Evolutionary conservation across 1,140 invertebrate species (phyloP).

Genomic region (Eubasilissa regina): DNA sequence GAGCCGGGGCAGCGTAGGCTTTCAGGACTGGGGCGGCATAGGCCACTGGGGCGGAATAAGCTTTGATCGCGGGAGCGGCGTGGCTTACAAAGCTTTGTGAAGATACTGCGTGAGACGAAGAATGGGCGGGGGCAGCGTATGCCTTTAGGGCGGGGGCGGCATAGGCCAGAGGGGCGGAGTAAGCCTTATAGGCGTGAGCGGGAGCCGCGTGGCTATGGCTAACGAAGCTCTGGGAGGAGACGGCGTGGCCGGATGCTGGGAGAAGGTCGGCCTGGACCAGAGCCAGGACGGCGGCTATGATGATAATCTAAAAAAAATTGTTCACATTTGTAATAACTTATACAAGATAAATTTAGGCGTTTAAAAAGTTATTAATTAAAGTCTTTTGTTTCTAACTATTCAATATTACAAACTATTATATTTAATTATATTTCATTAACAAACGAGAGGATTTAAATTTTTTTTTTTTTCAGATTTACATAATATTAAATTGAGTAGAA

Average conservation of each 20-base stretch:
- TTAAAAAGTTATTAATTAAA: too few relatives aligned
- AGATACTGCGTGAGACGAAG: constrained; percentile 63
- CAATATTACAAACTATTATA: too few relatives aligned
- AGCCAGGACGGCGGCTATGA: constrained; percentile 67
- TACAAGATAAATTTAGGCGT: too few relatives aligned
- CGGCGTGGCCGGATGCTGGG: constrained; percentile 64
- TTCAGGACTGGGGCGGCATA: constrained; percentile 36
- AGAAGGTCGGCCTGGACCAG: constrained; percentile 67
- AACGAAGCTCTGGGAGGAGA: constrained; percentile 70
- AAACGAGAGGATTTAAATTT: too few relatives aligned
- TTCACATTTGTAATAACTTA: too few relatives aligned
- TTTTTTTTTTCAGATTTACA: too few relatives aligned
- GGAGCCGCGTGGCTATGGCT: constrained; percentile 64
- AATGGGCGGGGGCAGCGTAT: constrained; percentile 65
- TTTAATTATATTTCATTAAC: too few relatives aligned
- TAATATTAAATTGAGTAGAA: too few relatives aligned
- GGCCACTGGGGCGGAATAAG: constrained; percentile 50
- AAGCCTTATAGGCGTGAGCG: background rate
- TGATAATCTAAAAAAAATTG: constrained; percentile 50
- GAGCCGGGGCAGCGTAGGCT: constrained; percentile 37
- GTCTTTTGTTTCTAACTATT: too few relatives aligned
- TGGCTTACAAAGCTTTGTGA: constrained; percentile 71
- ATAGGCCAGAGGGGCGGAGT: constrained; percentile 59
- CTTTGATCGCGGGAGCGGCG: constrained; percentile 30
- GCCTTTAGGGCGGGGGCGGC: constrained; percentile 49